These are phyloP conservation scores for Syrphus vitripennis DNA, from an alignment of 2,888 invertebrate genomes.

Conservation along the genomic window DNA sequence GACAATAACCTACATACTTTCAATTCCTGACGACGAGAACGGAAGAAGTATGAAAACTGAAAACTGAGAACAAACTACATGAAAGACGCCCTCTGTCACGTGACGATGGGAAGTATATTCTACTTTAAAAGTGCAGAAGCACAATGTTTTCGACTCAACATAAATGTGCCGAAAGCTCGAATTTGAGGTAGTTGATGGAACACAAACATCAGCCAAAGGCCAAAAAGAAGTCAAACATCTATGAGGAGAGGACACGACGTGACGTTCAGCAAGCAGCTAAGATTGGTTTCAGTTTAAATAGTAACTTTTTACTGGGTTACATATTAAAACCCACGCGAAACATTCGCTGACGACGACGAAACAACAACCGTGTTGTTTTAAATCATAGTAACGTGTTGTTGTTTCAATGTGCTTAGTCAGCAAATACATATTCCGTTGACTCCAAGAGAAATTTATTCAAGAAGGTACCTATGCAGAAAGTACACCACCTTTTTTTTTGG, in stretches of 20 bases:
- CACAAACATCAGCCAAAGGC: neutral
- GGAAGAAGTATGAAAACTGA: neutral
- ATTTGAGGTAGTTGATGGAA: neutral
- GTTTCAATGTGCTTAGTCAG: too few relatives aligned
- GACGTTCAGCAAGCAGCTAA: neutral
- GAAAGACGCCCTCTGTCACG: too few relatives aligned
- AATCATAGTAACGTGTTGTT: too few relatives aligned
- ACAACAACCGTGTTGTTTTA: too few relatives aligned
- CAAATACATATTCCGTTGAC: too few relatives aligned
- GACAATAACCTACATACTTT: neutral
- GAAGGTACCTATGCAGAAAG: too few relatives aligned
- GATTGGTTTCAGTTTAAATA: too few relatives aligned
- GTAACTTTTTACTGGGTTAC: too few relatives aligned
- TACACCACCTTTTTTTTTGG: too few relatives aligned
- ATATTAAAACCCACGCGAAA: too few relatives aligned
- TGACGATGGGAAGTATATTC: slow-evolving; percentile 26
- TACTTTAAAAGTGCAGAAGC: neutral
- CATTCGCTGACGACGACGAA: too few relatives aligned
- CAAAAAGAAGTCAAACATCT: neutral
- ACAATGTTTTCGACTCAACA: neutral
- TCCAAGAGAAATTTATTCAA: too few relatives aligned
- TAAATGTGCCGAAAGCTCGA: neutral
- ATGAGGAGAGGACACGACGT: neutral
- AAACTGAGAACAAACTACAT: slow-evolving; percentile 1
- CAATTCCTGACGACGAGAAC: neutral